phyloP scores from a whole-genome alignment of 2,797 vertebrate species.

The Chromis chromis region DNA sequence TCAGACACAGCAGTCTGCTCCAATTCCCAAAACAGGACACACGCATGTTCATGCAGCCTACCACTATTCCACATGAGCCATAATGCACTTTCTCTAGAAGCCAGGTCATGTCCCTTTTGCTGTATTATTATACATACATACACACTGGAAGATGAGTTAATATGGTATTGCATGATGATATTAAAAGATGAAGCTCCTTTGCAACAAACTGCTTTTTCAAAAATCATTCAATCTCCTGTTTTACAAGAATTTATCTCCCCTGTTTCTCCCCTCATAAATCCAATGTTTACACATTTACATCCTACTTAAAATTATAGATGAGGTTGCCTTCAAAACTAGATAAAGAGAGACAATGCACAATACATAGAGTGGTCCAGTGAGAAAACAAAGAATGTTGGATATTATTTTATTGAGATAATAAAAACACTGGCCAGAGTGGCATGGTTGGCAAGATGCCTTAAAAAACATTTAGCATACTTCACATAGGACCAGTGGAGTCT shows the following conservation, averaged over 20 bases:
- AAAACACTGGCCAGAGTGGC: too few species aligned
- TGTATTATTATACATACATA: not conserved
- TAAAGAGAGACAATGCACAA: too few species aligned
- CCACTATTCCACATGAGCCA: conserved; percentile 20
- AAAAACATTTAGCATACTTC: too few species aligned
- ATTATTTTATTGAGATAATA: too few species aligned
- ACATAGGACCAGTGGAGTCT: too few species aligned
- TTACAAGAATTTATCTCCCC: not conserved
- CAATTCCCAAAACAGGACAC: conserved; percentile 64
- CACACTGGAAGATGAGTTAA: not conserved
- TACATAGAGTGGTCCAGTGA: too few species aligned
- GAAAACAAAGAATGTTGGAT: too few species aligned
- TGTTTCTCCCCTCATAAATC: too few species aligned
- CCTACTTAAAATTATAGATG: not conserved
- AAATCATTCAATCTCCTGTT: not conserved
- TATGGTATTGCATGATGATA: not conserved
- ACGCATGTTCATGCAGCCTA: conserved; percentile 30
- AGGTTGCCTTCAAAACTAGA: not conserved
- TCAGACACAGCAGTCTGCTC: conserved; percentile 62
- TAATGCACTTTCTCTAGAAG: conserved; percentile 3
- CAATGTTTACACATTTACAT: not conserved
- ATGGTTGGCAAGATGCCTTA: too few species aligned
- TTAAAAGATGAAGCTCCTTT: not conserved
- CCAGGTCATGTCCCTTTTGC: not conserved
- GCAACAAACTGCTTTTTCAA: not conserved